Conservation (phyloP, 2,888 invertebrate genomes). For the Holacanthella duospinosa region DNA sequence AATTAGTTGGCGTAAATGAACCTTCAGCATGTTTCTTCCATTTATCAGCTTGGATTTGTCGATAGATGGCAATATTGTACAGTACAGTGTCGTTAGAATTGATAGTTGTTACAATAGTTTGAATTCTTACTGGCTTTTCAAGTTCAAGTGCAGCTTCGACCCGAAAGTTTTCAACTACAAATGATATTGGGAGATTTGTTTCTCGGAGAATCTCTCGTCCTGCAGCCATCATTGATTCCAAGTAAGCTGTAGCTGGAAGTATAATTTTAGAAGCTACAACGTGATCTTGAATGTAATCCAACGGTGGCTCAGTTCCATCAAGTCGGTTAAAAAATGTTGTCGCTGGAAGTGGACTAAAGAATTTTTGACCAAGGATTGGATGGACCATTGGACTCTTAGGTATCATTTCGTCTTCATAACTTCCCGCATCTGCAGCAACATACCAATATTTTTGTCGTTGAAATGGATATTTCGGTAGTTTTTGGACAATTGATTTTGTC, state of each 20-base stretch:
- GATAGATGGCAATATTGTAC: background rate
- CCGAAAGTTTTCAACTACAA: background rate
- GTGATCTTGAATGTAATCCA: background rate
- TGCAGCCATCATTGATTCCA: background rate
- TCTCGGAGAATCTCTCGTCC: background rate
- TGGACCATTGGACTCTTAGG: background rate
- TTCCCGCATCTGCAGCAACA: background rate
- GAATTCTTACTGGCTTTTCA: background rate
- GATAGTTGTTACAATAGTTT: background rate
- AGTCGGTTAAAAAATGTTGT: background rate
- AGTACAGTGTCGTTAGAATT: background rate
- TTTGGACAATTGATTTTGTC: too few relatives aligned
- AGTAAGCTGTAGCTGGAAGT: slow-evolving; percentile 1
- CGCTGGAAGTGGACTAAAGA: background rate
- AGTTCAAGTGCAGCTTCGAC: background rate
- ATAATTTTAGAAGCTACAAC: background rate
- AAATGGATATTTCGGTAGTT: too few relatives aligned
- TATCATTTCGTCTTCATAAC: background rate
- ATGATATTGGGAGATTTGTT: background rate
- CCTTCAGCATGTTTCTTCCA: slow-evolving; percentile 1
- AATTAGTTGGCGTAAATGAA: background rate
- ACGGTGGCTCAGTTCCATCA: background rate
- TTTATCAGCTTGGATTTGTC: background rate
- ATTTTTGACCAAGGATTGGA: background rate
- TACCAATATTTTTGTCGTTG: too few relatives aligned